A percentile compares a stretch with the other conserved stretches of the same genome.
Conservation (phyloP, 2,888 invertebrate species). For the Lymantria monacha region DNA sequence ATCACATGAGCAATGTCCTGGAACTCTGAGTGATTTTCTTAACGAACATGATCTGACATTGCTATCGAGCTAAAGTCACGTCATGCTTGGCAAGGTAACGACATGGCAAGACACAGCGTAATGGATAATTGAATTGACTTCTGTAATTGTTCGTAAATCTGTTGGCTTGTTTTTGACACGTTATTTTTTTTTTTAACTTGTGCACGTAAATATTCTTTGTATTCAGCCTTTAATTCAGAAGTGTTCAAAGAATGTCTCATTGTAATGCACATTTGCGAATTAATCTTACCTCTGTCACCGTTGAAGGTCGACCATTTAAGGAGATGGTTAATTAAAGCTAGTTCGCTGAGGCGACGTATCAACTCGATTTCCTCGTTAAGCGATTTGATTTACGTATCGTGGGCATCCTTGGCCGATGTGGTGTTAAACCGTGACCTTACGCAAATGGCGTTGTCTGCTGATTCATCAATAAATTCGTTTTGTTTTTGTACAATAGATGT, state of each 20-base stretch:
- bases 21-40: background rate
- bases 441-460: conserved; percentile 57
- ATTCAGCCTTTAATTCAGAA: conserved; percentile 15
- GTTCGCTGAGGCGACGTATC: conserved; percentile 40
- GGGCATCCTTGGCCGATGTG: conserved; percentile 51
- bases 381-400: conserved; percentile 64
- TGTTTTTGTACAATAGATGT: conserved; percentile 48
- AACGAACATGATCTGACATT: conserved; percentile 10
- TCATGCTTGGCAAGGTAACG: conserved; percentile 10
- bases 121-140: background rate
- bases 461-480: conserved; percentile 57
- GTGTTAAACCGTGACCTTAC: conserved; percentile 64
- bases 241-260: conserved; percentile 24
- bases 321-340: conserved; percentile 64
- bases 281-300: conserved; percentile 52
- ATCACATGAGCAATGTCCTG: background rate
- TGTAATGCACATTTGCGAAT: conserved; percentile 49
- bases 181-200: background rate
- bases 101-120: conserved; percentile 2
- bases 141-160: background rate
- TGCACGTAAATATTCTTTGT: conserved; percentile 3
- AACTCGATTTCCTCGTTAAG: conserved; percentile 54
- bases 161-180: background rate
- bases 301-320: conserved; percentile 59
- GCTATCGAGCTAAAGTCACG: conserved; percentile 18